Evolutionary conservation across 2,888 invertebrate species (phyloP).

Genomic region (Sphaerophoria rueppellii): DNA sequence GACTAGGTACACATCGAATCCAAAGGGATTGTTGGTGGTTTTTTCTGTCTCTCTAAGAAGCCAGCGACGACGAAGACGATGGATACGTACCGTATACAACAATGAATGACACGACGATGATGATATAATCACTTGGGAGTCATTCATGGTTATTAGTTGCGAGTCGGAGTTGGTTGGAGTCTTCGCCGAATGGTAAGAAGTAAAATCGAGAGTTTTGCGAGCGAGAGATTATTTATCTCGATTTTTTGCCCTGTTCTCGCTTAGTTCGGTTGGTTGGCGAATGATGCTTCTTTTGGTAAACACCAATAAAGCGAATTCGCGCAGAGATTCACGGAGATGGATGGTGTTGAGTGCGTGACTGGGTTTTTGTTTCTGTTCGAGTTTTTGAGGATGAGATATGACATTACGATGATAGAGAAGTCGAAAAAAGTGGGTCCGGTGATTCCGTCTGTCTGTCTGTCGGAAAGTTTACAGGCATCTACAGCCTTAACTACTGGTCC

Average conservation of each 20-base stretch:
- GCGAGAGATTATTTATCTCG: conserved; percentile 57
- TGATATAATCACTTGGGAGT: conserved; percentile 71
- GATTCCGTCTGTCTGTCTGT: no score
- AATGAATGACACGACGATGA: conserved; percentile 43
- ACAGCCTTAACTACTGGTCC: no score
- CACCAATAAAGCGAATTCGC: neutral
- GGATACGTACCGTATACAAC: neutral
- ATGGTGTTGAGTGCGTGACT: conserved; percentile 23
- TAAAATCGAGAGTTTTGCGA: conserved; percentile 65
- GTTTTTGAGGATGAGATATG: no score
- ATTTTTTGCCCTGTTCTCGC: neutral
- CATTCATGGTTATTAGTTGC: conserved; percentile 69
- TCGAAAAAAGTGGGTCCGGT: no score
- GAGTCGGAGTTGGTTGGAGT: conserved; percentile 23
- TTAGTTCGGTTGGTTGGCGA: neutral
- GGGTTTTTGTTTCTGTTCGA: neutral
- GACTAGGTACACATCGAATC: neutral
- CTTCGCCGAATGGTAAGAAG: conserved; percentile 15
- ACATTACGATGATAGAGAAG: no score
- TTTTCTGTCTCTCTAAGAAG: conserved; percentile 4
- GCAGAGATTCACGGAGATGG: conserved; percentile 8
- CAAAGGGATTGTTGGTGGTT: neutral
- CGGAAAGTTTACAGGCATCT: no score
- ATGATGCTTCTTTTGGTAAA: conserved; percentile 39
- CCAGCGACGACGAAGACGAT: neutral